Conservation (phyloP, 2,797 vertebrate species). For the Crossoptilon crossoptilon region DNA sequence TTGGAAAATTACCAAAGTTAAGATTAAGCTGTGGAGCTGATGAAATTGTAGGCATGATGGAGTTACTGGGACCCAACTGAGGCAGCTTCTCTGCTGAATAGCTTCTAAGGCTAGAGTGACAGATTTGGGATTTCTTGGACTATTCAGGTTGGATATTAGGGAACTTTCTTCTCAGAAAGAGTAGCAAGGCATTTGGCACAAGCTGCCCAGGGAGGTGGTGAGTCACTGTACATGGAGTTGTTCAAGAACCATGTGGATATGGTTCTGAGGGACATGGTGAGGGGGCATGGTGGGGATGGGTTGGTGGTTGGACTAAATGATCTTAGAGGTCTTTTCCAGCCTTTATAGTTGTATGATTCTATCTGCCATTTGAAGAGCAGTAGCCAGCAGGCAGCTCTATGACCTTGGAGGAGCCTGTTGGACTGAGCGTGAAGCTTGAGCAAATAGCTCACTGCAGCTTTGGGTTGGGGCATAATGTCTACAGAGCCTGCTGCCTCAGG, state of each 20-base stretch:
- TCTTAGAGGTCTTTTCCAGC: too few species aligned
- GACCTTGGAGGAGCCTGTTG: slow-evolving; percentile 6
- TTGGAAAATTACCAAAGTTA: neutral
- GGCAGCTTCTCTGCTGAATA: fast-evolving
- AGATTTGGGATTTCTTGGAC: neutral
- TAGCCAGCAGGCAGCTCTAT: neutral
- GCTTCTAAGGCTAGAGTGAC: neutral
- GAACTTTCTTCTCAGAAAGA: too few species aligned
- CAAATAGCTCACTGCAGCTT: neutral
- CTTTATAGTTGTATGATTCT: too few species aligned
- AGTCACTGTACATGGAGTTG: too few species aligned
- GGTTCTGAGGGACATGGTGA: too few species aligned
- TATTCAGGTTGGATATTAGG: too few species aligned
- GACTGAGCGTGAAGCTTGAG: neutral
- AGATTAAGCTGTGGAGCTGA: neutral
- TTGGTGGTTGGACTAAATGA: too few species aligned
- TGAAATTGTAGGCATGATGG: fast-evolving
- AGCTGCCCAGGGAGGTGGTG: too few species aligned
- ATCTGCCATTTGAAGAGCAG: neutral
- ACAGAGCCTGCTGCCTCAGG: neutral
- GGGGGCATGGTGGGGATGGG: too few species aligned
- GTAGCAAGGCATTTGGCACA: too few species aligned
- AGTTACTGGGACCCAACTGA: neutral
- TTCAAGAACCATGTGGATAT: too few species aligned
- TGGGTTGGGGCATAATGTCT: neutral